Percentiles rank a stretch among this genome's conserved stretches.
Evolutionary conservation across 2,113 vertebrate species (phyloP).

Genomic region (Falco punctatus): DNA sequence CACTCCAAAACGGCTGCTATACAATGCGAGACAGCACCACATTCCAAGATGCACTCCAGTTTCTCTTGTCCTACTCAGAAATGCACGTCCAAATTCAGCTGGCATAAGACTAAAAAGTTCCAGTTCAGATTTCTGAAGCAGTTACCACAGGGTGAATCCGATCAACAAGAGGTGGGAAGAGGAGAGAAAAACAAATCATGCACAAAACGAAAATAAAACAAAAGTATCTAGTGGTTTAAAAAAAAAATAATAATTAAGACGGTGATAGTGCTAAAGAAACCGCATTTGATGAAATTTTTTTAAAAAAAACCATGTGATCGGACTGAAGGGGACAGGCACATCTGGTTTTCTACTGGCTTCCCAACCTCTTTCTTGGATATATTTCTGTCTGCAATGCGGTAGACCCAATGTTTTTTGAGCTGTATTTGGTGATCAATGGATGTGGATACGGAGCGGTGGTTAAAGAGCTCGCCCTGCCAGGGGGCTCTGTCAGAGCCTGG

Average conservation of each 20-base stretch:
- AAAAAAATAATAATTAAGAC: slow-evolving; percentile 25
- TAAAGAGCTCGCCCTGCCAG: not conserved
- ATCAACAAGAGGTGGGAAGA: slow-evolving; percentile 26
- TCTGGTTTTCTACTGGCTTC: slow-evolving; percentile 27
- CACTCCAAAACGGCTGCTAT: not conserved
- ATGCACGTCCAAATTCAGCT: not conserved
- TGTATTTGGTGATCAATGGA: not conserved
- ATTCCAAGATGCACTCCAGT: not conserved
- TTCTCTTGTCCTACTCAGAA: not conserved
- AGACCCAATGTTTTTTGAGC: not conserved
- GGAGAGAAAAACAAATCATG: not conserved
- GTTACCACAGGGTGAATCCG: slow-evolving; percentile 47
- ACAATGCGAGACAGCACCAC: not conserved
- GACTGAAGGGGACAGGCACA: not conserved
- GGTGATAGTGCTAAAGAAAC: slow-evolving; percentile 46
- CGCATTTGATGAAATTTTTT: not conserved
- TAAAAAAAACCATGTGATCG: not conserved
- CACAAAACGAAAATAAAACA: not conserved
- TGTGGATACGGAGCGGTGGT: rapidly evolving
- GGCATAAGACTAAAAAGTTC: not conserved
- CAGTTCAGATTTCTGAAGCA: slow-evolving; percentile 23
- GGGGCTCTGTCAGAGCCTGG: slow-evolving; percentile 17
- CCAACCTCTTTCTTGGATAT: slow-evolving; percentile 14
- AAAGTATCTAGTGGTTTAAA: slow-evolving; percentile 74
- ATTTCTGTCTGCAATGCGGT: not conserved